Base-by-base conservation (phyloP, 1,140 invertebrate genomes). In the Oedothorax gibbosus region DNA sequence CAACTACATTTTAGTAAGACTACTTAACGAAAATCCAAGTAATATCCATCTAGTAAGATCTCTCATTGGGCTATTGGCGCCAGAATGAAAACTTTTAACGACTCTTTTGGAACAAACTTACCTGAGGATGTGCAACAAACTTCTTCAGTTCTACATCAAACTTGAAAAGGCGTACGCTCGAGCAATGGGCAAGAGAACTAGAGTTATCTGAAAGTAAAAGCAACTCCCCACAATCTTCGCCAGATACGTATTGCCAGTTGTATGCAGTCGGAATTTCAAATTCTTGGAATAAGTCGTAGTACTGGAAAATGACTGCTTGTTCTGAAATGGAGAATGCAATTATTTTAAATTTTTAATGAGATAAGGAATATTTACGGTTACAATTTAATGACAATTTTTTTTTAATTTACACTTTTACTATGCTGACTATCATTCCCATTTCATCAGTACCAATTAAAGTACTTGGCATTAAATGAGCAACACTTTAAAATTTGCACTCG, bases 271-370 rank as follows among this genome's bases (percentile, higher is more conserved):
- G 69, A n/a, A 80, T 85, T 7, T 54, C 50, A 49, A 85, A 80
- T 18, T 54, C 50, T 49, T 85, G 76, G 66, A 85, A 73, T 35
- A 75, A 35, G 54, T 85, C 84, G 50, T 85, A 85, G 21, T 85
- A 85, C 14, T 79, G 76, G 51, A 85, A 80, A 9, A 79, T 15
- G 10, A 85, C 54, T 14, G 84, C 84, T 75, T 85, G 84, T 7
- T 66, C 84, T 85, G 53, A 11, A 79, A 69, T 20, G 0, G n/a
- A 35, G 2, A 53, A 71, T 18, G 54, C 11, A 11, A 9, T 12
- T 7, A 69, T 3, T 49, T 71, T 54, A 51, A 8, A 53, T 7
- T n/a, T n/a, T n/a, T n/a, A n/a, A n/a, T n/a, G n/a, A n/a, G n/a
- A n/a, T n/a, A n/a, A n/a, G n/a, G n/a, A n/a, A n/a, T n/a, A n/a